Evolutionary conservation across 2,113 vertebrate genomes (phyloP).

Genomic region (Melanostigma gelatinosum): DNA sequence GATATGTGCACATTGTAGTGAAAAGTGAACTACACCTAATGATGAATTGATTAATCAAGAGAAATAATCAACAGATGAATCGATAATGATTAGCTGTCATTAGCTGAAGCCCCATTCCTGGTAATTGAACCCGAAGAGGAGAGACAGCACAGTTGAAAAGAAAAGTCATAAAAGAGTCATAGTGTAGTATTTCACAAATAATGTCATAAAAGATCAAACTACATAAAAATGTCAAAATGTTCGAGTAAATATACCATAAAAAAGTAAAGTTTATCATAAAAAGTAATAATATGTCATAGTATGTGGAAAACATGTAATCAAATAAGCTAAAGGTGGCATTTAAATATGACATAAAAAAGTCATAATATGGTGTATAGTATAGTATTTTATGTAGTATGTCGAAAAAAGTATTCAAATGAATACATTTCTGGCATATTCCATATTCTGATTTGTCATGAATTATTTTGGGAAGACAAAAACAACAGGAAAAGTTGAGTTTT

Average conservation of each 20-base stretch:
- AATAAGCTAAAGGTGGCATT: no score
- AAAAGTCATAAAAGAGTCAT: not conserved
- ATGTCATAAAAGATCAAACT: no score
- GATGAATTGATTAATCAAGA: not conserved
- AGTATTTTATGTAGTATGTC: not conserved
- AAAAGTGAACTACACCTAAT: not conserved
- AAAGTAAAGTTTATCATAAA: no score
- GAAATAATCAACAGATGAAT: not conserved
- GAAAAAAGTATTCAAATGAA: not conserved
- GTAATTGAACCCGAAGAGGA: not conserved
- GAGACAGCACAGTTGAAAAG: not conserved
- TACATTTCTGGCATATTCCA: not conserved
- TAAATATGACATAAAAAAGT: no score
- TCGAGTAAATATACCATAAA: no score
- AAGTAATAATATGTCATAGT: no score
- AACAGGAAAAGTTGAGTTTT: slow-evolving; percentile 23
- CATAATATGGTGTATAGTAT: not conserved
- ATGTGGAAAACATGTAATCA: no score
- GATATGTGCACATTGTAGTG: not conserved
- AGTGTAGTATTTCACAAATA: no score
- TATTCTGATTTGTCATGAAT: not conserved
- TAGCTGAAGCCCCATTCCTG: not conserved
- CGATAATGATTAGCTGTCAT: not conserved
- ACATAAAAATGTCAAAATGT: no score
- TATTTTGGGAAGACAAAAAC: not conserved